Evolutionary conservation across 2,113 vertebrate genomes (phyloP), one percentile per base, ranked within the genome.

Genomic region (Ramphastos sulfuratus): DNA sequence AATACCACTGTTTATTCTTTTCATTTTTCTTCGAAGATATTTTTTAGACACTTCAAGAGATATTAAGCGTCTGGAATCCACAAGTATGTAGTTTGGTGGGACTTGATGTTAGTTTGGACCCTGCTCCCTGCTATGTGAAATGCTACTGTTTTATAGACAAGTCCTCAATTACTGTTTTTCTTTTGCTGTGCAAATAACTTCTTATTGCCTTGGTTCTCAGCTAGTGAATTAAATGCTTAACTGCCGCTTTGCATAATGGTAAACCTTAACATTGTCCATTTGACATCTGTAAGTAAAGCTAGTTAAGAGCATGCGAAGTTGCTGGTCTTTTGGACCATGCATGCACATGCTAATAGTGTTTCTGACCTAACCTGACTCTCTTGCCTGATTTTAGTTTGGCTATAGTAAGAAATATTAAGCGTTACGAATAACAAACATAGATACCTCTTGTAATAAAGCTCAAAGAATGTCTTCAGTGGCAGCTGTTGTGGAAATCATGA

Each of bases 31-130:
- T 91, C 98, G 98, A 31, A 89, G 96, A 28, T 99, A 99, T 95
- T 99, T 99, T 97, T 98, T 99, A 94, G 96, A 97, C 90, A 99
- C 98, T 10, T 98, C 98, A 59, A 98, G 98, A 95, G 98, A 99
- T 88, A 98, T 99, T 95, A 99, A 99, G 96, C 98, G 98, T 60
- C 97, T 99, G 20, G 98, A 99, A 96, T 98, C 98, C 79, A 98
- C 98, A 94, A 98, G 98, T 98, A 98, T 97, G 98, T 98, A 72
- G 75, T 30, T 89, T 93, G 90, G 58, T 1, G 27, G 48, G 8
- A 58, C 19, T 33, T 59, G 9, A 55, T 66, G 56, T 83, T 73
- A 31, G 5, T 63, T 71, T 66, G 25, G 69, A 71, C 65, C n/a
- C 75, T 27, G 3, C 54, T 19, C 72, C 60, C 70, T 93, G 56